Base-by-base conservation (phyloP, 2,797 vertebrate species). In the Anniella stebbinsi region DNA sequence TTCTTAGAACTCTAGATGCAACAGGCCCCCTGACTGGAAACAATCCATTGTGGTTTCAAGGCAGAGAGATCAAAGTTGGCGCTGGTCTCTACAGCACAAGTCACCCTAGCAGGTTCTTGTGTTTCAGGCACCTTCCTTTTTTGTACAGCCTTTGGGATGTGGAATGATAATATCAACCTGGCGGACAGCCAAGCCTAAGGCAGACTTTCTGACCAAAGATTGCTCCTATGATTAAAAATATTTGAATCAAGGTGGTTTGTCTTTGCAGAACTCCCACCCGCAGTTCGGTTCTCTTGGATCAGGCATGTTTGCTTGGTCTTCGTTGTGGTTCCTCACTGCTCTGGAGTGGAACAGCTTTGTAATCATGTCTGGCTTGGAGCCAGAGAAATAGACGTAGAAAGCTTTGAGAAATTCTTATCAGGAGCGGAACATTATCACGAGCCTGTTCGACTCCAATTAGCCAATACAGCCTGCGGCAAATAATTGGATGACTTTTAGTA, bases 11-110 rank as follows among this genome's bases (percentile, higher is more conserved):
- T 45, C 23, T 70, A 30, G 69, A 41, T 6, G 0, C 75, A 0
- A 67, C 84, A 41, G 89, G 23, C 60, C 60, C 78, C 89, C 92
- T 86, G 73, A 77, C 21, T 77, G 83, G 92, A 90, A 92, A 63
- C 28, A 80, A 85, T 2, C 1, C 2, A 0, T 89, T 80, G 87
- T 12, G 76, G 82, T 95, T 94, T 92, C 83, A 89, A 90, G 94
- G 92, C 21, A 0, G 92, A 69, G 91, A 92, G 93, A 95, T 95
- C 91, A 94, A 94, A 96, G 94, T 76, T 92, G 86, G 89, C 94
- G 57, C 73, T 0, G 30, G 91, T 87, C 94, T 93, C 91, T 66
- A 70, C 88, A 76, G 5, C 87, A 9, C 78, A 92, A 94, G 92
- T 93, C 90, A 89, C 0, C 3, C 33, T 48, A 86, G 86, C 92